Percentiles rank a stretch among this genome's conserved stretches.
Evolutionary conservation across 2,888 invertebrate genomes (phyloP).

Genomic region (Galerucella nymphaeae): DNA sequence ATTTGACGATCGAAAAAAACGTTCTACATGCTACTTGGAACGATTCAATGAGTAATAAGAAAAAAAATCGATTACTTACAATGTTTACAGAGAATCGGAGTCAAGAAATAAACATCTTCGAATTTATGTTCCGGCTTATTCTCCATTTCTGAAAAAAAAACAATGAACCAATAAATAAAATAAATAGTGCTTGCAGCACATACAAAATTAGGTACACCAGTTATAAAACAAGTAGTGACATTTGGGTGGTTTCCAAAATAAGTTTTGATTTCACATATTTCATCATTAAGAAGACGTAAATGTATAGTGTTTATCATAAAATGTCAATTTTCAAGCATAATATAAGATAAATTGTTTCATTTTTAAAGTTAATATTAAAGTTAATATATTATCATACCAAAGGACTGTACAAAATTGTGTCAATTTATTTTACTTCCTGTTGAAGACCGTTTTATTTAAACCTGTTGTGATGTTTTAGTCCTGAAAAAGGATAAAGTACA

Average conservation of each 20-base stretch:
- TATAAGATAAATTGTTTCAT: background rate
- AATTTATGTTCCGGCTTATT: constrained; percentile 62
- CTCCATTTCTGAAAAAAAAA: constrained; percentile 50
- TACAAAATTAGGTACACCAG: background rate
- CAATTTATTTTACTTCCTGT: background rate
- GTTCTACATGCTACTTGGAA: background rate
- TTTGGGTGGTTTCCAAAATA: background rate
- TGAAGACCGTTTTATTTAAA: background rate
- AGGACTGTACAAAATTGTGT: background rate
- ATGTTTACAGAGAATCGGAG: constrained; percentile 68
- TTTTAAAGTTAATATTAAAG: too few relatives aligned
- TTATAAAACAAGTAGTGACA: background rate
- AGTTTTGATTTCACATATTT: constrained; percentile 5
- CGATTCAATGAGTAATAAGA: background rate
- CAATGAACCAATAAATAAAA: background rate
- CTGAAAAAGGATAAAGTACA: too few relatives aligned
- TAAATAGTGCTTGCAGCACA: background rate
- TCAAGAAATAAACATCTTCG: constrained; percentile 67
- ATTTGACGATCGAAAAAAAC: too few relatives aligned
- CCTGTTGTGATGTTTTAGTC: background rate
- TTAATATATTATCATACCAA: too few relatives aligned
- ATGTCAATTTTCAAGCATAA: background rate
- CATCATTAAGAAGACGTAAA: background rate
- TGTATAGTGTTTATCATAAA: constrained; percentile 2
- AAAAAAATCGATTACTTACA: constrained; percentile 65